Evolutionary conservation across 1,140 invertebrate genomes (phyloP), one percentile per base, ranked within the genome.

Genomic region (Heliconius himera): DNA sequence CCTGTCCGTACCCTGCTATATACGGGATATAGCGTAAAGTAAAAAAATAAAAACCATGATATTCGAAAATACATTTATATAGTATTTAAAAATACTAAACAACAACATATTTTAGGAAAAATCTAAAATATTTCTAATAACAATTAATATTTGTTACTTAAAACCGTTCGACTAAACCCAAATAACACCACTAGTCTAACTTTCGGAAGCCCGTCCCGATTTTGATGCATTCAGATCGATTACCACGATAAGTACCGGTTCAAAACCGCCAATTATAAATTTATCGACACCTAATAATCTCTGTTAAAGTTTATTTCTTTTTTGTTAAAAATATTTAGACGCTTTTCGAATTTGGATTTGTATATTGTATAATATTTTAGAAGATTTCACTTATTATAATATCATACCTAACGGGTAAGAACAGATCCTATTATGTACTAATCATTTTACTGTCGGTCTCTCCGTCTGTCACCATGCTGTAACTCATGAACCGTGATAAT

Each of bases 161-260:
- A 9, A 56, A 46, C 3, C 20, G n/a, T 56, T 11, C 4, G 11
- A 16, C 3, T 66, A 16, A 29, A 66, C 26, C 8, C 60, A 66
- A 11, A 29, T 29, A 66, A 66, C 60, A 11, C 26, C 13, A 70
- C 76, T 46, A 74, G 76, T 81, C 11, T 54, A 36, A 16, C 41
- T 54, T 76, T 90, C 88, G 86, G 89, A 89, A 90, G 89, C 89
- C 82, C 36, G 76, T 70, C 78, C 22, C 80, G 80, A 78, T 77
- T 83, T 82, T 85, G 80, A 88, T 84, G 79, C 79, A 77, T 76
- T 79, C 74, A 79, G 87, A 91, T 89, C 87, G 85, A 91, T 90
- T 91, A 91, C 89, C 86, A 83, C 85, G 87, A 91, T 90, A 91
- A 91, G 87, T 89, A 86, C 79, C 85, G 70, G 81, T 83, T 88